phyloP scores from a whole-genome alignment of 2,113 vertebrate genomes.

The Gymnarchus niloticus region DNA sequence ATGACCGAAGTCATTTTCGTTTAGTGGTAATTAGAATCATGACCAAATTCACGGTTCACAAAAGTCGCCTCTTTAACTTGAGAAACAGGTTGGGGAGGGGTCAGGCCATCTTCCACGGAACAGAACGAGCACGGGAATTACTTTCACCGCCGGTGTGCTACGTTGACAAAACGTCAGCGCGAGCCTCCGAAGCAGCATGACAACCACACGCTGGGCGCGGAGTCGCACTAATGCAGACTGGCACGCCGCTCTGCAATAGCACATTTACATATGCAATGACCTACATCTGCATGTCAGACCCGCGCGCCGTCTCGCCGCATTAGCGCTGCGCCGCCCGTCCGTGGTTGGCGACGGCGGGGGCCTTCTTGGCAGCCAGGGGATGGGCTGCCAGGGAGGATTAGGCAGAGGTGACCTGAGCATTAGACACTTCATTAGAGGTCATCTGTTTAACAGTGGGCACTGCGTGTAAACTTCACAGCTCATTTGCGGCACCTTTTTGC shows the following conservation, averaged over 20 bases:
- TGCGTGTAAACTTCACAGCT: conserved; percentile 99
- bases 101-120: conserved; percentile 18
- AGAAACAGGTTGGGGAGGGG: background rate
- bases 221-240: conserved; percentile 97
- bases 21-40: background rate
- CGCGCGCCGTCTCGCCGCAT: conserved; percentile 94
- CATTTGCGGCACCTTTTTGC: conserved; percentile 89
- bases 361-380: conserved; percentile 94
- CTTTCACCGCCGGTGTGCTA: conserved; percentile 70
- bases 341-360: conserved; percentile 78
- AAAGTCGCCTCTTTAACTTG: background rate
- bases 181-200: conserved; percentile 88
- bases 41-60: background rate
- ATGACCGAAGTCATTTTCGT: background rate
- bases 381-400: conserved; percentile 97
- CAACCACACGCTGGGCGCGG: conserved; percentile 97
- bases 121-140: conserved; percentile 55
- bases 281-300: conserved; percentile 99
- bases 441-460: conserved; percentile 99
- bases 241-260: conserved; percentile 97
- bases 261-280: conserved; percentile 99
- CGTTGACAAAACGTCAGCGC: conserved; percentile 90
- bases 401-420: conserved; percentile 88
- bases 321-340: conserved; percentile 77
- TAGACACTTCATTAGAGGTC: conserved; percentile 99